Conservation (phyloP, 2,113 vertebrate genomes). For the Scomber colias region DNA sequence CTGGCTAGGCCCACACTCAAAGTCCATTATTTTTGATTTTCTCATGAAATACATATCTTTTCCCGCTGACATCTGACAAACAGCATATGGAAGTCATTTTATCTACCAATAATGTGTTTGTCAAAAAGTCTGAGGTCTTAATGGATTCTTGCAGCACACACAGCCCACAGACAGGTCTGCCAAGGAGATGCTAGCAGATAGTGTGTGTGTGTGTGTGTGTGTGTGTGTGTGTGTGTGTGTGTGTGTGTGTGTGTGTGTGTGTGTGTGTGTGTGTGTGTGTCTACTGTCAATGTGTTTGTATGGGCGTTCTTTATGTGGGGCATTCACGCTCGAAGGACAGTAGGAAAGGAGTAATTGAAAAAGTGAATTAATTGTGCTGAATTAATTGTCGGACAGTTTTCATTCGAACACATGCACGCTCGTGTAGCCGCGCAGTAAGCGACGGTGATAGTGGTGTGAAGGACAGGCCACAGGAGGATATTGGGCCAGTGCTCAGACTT, state of each 20-base stretch:
- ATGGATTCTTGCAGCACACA: slow-evolving; percentile 84
- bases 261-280: slow-evolving; percentile 4
- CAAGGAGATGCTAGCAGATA: slow-evolving; percentile 81
- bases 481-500: slow-evolving; percentile 73
- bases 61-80: slow-evolving; percentile 91
- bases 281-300: slow-evolving; percentile 6
- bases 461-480: slow-evolving; percentile 82
- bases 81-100: slow-evolving; percentile 90
- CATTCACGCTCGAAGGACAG: slow-evolving; percentile 53
- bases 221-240: slow-evolving; percentile 58
- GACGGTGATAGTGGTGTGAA: slow-evolving; percentile 62
- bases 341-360: slow-evolving; percentile 44
- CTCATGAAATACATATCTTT: slow-evolving; percentile 89
- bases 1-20: slow-evolving; percentile 82
- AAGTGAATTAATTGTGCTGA: slow-evolving; percentile 56
- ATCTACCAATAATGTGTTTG: slow-evolving; percentile 90
- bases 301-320: slow-evolving; percentile 47
- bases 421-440: neutral
- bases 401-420: neutral
- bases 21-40: slow-evolving; percentile 92
- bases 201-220: slow-evolving; percentile 38
- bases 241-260: slow-evolving; percentile 33
- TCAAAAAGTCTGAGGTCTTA: slow-evolving; percentile 87
- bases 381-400: slow-evolving; percentile 58
- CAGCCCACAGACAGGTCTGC: slow-evolving; percentile 74